Base-by-base conservation (phyloP, 2,113 vertebrate genomes). In the Monopterus albus region DNA sequence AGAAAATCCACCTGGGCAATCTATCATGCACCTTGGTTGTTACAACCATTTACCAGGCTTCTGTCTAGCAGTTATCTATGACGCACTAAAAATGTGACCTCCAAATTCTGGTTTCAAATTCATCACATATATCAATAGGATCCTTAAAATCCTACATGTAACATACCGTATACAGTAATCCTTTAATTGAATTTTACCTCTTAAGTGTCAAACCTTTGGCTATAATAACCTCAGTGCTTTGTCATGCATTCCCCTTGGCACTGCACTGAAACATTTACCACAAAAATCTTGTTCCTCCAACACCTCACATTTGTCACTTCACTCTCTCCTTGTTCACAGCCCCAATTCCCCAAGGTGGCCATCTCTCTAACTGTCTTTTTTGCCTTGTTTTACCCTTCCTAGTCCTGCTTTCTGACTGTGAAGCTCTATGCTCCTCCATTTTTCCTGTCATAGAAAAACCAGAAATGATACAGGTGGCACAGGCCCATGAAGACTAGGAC, bases 211-310 rank as follows among this genome's bases (percentile, higher is more conserved):
- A 64, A 36, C 59, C 42, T 72, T 68, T 31, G 31, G 21, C 68
- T 38, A 11, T 26, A 15, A 0, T 73, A 47, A 66, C 69, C 67
- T 71, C 63, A 52, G 67, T 74, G 71, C 55, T 78, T 82, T 78
- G 49, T 45, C 26, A 7, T 71, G 77, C 67, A 52, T 63, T 43
- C 38, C 73, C 86, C 5, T 36, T 21, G 69, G 69, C 65, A 15
- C 51, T 25, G 49, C 56, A 53, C 36, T 77, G 46, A 85, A 77
- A 87, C 82, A 68, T 81, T 85, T 72, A 78, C 62, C 57, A 66
- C 75, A 71, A 77, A 69, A 73, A 76, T 79, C 65, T 56, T 28
- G 62, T 51, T 47, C 50, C 71, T 72, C 47, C 21, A 36, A 20
- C 66, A 60, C 63, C 35, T 81, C 47, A 67, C 55, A 62, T 68